Base-by-base conservation (phyloP, 2,888 invertebrate genomes). In the Euzophera pinguis region DNA sequence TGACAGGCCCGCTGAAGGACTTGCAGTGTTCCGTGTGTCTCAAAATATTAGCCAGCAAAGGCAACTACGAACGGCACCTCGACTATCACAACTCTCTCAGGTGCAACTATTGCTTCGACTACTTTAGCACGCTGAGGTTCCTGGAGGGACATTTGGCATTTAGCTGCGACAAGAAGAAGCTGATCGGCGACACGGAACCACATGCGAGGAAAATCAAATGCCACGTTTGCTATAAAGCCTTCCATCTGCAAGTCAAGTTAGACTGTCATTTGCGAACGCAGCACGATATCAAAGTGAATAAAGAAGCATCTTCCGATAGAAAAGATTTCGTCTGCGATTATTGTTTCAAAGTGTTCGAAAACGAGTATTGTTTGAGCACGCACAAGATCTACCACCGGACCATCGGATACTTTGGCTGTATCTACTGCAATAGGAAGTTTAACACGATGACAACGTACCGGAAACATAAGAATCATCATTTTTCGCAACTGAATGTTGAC, bases 401-500 rank as follows among this genome's bases (percentile, higher is more conserved):
- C 1, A 38, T 86, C 17, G 85, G 85, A 5, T 87, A 74, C 62
- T 89, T 75, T 53, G 90, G 91, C 0, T 92, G 92, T 63, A 70
- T 82, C 10, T 87, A 91, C 60, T 92, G 92, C 61, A 78, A 77
- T 41, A 81, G 82, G 51, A 91, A 91, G 62, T 92, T 92, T 65
- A 86, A 82, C 59, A 90, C 91, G 0, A 69, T 88, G 60, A 88
- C 90, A 2, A 62, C 81, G 0, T 88, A 88, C 61, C 80, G 88
- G 13, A 85, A 91, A 58, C 92, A 92, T 61, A 90, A 92, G 71
- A 88, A 81, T 37, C 86, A 89, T 54, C 91, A 82, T 71, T 85
- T 81, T 61, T 61, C 71, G 45, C 86, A 76, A 67, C 77, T 74
- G 45, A 89, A 82, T 61, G 84, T 72, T 51, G 91, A 86, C 50